phyloP scores from a whole-genome alignment of 2,888 invertebrate genomes.

The Papilio gigon region DNA sequence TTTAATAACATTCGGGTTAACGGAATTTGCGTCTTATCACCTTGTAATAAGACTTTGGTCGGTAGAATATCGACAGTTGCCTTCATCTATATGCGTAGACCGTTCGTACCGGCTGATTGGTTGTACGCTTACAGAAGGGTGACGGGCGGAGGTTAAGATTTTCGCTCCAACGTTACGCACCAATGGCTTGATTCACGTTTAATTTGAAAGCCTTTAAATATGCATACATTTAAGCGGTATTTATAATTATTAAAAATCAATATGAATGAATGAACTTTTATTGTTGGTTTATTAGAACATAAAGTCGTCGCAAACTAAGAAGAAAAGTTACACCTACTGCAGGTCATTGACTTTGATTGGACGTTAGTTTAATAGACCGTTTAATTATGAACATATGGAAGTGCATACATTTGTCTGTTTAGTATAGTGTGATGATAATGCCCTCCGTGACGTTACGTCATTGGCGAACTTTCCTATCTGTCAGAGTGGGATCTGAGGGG shows the following conservation, averaged over 20 bases:
- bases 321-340: no score
- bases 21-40: constrained; percentile 47
- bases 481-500: no score
- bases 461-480: no score
- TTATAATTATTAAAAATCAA: neutral
- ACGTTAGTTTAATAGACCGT: no score
- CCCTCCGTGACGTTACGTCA: no score
- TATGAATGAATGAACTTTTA: neutral
- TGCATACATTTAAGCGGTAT: constrained; percentile 34
- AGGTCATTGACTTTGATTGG: no score
- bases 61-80: constrained; percentile 44
- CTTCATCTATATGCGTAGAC: constrained; percentile 68
- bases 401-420: no score
- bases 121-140: constrained; percentile 61
- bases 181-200: constrained; percentile 67
- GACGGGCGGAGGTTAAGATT: constrained; percentile 64
- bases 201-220: constrained; percentile 54
- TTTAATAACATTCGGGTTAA: constrained; percentile 8
- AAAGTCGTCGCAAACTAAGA: no score
- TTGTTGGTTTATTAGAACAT: no score
- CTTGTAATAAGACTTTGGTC: constrained; percentile 42
- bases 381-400: no score
- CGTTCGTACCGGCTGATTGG: constrained; percentile 71
- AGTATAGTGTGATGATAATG: no score
- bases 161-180: constrained; percentile 67